phyloP scores from a whole-genome alignment of 2,888 invertebrate genomes.

The Sericinus montela region DNA sequence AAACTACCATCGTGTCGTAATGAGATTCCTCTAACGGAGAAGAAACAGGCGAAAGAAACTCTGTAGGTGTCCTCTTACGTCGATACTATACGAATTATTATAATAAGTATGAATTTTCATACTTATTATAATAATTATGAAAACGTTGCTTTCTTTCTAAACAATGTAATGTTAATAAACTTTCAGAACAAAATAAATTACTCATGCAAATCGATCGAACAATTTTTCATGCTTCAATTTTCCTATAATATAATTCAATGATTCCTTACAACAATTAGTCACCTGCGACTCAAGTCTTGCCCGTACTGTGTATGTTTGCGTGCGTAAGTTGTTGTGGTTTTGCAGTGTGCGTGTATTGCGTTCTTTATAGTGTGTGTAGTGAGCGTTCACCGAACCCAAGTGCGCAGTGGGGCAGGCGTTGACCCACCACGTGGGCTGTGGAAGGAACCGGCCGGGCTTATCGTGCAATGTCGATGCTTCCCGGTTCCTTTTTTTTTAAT shows the following conservation, averaged over 20 bases:
- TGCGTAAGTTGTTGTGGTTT: slow-evolving; percentile 20
- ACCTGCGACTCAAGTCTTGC: slow-evolving; percentile 39
- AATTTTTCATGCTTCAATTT: slow-evolving; percentile 2
- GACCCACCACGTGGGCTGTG: slow-evolving; percentile 65
- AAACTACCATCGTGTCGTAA: no score
- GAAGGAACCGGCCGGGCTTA: slow-evolving; percentile 44
- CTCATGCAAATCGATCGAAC: neutral
- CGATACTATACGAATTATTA: no score
- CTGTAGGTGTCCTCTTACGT: no score
- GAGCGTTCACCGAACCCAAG: slow-evolving; percentile 57
- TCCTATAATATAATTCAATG: slow-evolving; percentile 11
- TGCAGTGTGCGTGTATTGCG: slow-evolving; percentile 21
- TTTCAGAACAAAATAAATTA: no score
- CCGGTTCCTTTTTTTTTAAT: slow-evolving; percentile 31
- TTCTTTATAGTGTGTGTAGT: slow-evolving; percentile 26
- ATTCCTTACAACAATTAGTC: slow-evolving; percentile 45
- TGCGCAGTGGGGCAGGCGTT: slow-evolving; percentile 73
- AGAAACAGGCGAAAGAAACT: no score
- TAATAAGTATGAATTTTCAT: no score
- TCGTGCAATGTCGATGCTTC: slow-evolving; percentile 34
- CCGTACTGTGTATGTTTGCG: slow-evolving; percentile 21
- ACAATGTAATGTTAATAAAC: neutral
- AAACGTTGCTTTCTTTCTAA: no score
- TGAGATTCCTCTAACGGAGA: no score
- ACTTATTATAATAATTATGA: no score